Percentiles rank a stretch among this genome's conserved stretches.
Conservation (phyloP, 2,113 vertebrate species). For the Suricata suricatta region DNA sequence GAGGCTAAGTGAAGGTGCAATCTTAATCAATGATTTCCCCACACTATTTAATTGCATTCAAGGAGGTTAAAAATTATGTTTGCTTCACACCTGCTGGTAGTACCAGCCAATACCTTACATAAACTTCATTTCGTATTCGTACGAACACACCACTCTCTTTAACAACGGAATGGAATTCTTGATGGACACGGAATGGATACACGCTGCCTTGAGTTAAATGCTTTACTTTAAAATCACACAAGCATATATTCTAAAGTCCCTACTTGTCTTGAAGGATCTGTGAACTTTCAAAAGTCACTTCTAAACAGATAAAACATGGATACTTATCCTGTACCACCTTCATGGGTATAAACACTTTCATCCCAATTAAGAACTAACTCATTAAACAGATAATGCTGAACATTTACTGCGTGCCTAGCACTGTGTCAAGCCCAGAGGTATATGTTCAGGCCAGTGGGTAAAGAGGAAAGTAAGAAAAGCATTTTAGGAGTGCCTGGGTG, state of each 20-base stretch:
- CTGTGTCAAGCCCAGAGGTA: neutral
- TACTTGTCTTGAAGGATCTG: neutral
- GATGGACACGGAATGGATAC: neutral
- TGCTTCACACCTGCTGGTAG: slow-evolving; percentile 52
- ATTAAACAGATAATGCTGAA: neutral
- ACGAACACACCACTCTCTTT: neutral
- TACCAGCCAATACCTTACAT: slow-evolving; percentile 38
- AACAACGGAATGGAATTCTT: neutral
- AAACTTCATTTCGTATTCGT: slow-evolving; percentile 54
- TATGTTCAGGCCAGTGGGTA: neutral
- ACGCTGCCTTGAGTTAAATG: neutral
- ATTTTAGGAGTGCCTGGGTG: neutral
- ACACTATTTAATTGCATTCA: slow-evolving; percentile 50
- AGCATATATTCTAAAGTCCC: neutral
- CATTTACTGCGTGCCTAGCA: neutral
- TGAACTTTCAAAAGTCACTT: neutral
- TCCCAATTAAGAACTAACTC: neutral
- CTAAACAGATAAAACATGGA: neutral
- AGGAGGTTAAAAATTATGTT: slow-evolving; percentile 55
- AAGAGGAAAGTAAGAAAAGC: neutral
- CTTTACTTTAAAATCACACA: neutral
- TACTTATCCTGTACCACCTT: no score
- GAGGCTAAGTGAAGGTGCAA: neutral
- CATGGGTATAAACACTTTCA: neutral
- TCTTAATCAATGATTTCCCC: slow-evolving; percentile 46